Percentiles rank a stretch among this genome's conserved stretches.
phyloP scores from a whole-genome alignment of 2,888 invertebrate genomes.

The Villa cingulata region DNA sequence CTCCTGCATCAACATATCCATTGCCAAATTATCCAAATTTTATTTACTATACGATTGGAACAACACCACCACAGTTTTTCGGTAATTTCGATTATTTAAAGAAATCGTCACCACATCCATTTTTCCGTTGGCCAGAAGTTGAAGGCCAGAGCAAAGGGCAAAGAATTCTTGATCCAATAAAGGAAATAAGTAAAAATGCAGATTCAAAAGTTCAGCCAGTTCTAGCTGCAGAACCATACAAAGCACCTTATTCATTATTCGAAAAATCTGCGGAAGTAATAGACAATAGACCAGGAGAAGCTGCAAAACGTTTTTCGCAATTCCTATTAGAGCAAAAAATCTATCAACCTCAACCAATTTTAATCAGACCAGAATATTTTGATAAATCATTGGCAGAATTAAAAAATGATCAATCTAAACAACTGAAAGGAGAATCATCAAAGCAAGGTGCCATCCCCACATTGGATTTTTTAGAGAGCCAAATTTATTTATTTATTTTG shows the following conservation, averaged over 20 bases:
- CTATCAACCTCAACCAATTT: not conserved
- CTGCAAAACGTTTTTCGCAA: not conserved
- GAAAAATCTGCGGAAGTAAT: not conserved
- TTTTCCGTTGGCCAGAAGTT: constrained; percentile 8
- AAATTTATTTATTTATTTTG: no score
- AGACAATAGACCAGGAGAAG: not conserved
- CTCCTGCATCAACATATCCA: not conserved
- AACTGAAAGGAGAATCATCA: not conserved
- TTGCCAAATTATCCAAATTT: constrained; percentile 1
- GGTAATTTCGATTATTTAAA: constrained; percentile 20
- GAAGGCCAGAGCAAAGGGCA: not conserved
- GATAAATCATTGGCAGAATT: not conserved
- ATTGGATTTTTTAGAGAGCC: no score
- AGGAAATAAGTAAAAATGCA: constrained; percentile 14
- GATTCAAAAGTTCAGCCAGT: not conserved
- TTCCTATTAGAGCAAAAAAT: constrained; percentile 3
- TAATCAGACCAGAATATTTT: not conserved
- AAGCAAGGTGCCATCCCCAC: not conserved
- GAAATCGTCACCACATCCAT: constrained; percentile 14
- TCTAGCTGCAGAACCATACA: not conserved
- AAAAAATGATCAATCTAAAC: not conserved
- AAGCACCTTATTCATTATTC: not conserved
- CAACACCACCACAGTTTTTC: constrained; percentile 37
- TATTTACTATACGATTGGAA: constrained; percentile 42
- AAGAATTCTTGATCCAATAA: constrained; percentile 17